phyloP scores from a whole-genome alignment of 2,113 vertebrate species.

The Guaruba guarouba region DNA sequence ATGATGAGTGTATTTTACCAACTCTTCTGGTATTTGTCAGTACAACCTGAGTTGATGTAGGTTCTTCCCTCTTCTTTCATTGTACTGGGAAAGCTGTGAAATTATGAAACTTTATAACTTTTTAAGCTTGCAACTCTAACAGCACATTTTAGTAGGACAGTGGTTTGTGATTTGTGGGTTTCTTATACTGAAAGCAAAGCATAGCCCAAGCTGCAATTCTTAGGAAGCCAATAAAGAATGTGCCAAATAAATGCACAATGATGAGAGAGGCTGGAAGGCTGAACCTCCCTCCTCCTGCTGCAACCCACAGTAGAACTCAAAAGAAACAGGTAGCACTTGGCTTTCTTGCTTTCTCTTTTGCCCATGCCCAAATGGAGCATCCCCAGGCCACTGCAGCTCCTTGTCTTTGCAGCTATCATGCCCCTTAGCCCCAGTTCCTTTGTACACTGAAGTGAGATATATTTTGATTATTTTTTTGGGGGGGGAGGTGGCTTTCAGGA shows the following conservation, averaged over 20 bases:
- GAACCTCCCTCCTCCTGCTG: neutral
- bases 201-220: neutral
- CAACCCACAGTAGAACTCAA: neutral
- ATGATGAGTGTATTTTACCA: neutral
- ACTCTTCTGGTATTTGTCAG: neutral
- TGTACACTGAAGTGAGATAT: neutral
- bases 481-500: accelerated
- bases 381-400: neutral
- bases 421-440: neutral
- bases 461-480: neutral
- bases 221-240: neutral
- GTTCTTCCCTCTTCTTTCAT: neutral
- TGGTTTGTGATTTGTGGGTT: accelerated
- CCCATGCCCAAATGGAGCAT: neutral
- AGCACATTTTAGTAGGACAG: neutral
- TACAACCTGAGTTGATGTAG: neutral
- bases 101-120: neutral
- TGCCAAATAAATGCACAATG: neutral
- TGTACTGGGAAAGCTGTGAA: neutral
- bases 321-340: neutral
- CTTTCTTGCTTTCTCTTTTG: neutral
- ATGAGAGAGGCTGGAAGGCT: neutral
- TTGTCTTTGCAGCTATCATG: neutral
- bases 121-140: neutral
- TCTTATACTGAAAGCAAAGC: neutral